phyloP scores from a whole-genome alignment of 2,797 vertebrate genomes.

The Artibeus jamaicensis region DNA sequence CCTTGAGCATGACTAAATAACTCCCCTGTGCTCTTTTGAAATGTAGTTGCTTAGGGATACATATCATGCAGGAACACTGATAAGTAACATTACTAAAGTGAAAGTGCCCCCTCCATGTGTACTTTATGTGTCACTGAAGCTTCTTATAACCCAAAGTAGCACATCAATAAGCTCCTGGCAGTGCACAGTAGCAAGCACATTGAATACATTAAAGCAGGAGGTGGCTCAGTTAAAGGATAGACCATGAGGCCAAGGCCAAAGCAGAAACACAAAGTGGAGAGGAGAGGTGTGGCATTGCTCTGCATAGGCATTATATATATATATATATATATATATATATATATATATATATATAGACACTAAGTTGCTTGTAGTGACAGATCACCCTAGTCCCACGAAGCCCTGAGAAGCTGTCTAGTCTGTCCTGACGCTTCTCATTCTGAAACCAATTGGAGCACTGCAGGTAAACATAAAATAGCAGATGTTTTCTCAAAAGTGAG shows the following conservation, averaged over 20 bases:
- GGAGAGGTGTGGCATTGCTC: not conserved
- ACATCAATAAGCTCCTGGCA: not conserved
- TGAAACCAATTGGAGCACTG: not conserved
- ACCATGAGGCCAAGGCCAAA: constrained; percentile 17
- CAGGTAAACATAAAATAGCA: not conserved
- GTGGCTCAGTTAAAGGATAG: not conserved
- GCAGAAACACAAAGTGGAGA: not conserved
- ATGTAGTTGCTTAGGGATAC: not conserved
- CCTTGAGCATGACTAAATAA: not conserved
- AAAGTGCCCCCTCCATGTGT: not conserved
- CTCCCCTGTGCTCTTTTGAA: not conserved
- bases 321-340: no score
- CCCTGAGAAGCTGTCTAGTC: not conserved
- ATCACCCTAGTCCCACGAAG: not conserved
- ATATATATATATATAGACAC: no score
- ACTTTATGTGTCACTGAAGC: not conserved
- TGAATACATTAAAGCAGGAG: not conserved
- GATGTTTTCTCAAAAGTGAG: not conserved
- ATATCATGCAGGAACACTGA: not conserved
- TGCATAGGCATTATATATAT: not conserved
- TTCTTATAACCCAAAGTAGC: constrained; percentile 1
- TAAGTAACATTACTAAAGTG: constrained; percentile 3
- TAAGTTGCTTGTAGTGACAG: not conserved
- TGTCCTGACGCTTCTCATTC: not conserved
- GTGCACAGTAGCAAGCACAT: not conserved